These are phyloP conservation scores for Drosophila pandora DNA, from an alignment of 1,140 invertebrate genomes.

Conservation along the genomic window DNA sequence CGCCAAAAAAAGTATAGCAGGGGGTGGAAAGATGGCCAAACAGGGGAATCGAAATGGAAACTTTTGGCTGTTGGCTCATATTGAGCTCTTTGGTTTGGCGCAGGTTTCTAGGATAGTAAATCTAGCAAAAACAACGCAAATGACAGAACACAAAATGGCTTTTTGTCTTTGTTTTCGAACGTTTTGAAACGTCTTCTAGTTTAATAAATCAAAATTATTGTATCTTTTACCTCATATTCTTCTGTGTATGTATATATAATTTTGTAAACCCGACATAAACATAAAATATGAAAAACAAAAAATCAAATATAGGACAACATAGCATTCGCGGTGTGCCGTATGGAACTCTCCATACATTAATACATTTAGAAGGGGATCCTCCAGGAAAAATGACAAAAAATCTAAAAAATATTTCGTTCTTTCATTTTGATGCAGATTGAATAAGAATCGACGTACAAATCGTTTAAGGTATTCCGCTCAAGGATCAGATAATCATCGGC, in stretches of 20 bases:
- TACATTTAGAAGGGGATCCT: too few species aligned
- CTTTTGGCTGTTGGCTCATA: conserved; percentile 55
- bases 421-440: background rate
- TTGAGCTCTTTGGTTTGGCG: conserved; percentile 61
- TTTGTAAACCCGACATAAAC: too few species aligned
- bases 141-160: conserved; percentile 29
- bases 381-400: too few species aligned
- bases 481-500: too few species aligned
- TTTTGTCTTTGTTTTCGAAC: conserved; percentile 16
- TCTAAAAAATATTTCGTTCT: too few species aligned
- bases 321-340: too few species aligned
- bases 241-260: background rate
- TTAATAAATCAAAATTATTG: conserved; percentile 81
- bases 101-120: conserved; percentile 35
- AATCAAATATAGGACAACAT: too few species aligned
- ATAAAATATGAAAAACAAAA: too few species aligned
- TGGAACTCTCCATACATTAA: too few species aligned
- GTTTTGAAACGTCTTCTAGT: conserved; percentile 35
- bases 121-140: conserved; percentile 12
- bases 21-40: conserved; percentile 9
- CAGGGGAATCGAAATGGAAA: conserved; percentile 34
- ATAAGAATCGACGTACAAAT: too few species aligned
- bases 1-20: conserved; percentile 42
- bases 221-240: conserved; percentile 10
- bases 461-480: too few species aligned